A percentile compares a stretch with the other conserved stretches of the same genome.
Conservation (phyloP, 1,140 invertebrate genomes). For the Magallana angulata region DNA sequence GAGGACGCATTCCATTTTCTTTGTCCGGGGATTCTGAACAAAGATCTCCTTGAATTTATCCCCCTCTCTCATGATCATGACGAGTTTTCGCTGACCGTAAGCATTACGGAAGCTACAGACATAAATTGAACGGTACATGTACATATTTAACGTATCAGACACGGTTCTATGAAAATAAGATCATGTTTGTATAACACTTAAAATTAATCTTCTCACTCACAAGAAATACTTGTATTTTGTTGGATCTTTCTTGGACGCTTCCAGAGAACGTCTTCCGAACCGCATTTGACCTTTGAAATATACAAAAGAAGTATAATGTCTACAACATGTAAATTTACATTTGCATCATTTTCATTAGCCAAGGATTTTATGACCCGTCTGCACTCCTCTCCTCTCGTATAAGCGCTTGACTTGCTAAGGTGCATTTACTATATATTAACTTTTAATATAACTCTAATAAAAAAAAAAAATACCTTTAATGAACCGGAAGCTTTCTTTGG, state of each 20-base stretch:
- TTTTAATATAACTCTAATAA: too few relatives aligned
- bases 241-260: not conserved
- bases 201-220: not conserved
- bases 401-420: too few relatives aligned
- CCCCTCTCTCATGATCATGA: not conserved
- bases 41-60: not conserved
- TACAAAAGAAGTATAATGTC: not conserved
- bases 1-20: not conserved
- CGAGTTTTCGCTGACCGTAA: not conserved
- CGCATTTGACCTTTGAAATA: not conserved
- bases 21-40: not conserved
- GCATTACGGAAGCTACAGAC: not conserved
- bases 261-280: not conserved
- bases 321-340: too few relatives aligned
- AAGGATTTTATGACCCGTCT: too few relatives aligned
- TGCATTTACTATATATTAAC: too few relatives aligned
- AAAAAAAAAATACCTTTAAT: not conserved
- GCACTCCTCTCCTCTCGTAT: too few relatives aligned
- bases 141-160: not conserved
- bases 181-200: not conserved
- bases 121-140: not conserved
- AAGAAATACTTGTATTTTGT: slow-evolving; percentile 5
- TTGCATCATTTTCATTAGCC: too few relatives aligned
- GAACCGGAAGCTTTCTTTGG: not conserved
- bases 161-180: not conserved